Base-by-base conservation (phyloP, 2,888 invertebrate genomes). In the Oligia fasciuncula region DNA sequence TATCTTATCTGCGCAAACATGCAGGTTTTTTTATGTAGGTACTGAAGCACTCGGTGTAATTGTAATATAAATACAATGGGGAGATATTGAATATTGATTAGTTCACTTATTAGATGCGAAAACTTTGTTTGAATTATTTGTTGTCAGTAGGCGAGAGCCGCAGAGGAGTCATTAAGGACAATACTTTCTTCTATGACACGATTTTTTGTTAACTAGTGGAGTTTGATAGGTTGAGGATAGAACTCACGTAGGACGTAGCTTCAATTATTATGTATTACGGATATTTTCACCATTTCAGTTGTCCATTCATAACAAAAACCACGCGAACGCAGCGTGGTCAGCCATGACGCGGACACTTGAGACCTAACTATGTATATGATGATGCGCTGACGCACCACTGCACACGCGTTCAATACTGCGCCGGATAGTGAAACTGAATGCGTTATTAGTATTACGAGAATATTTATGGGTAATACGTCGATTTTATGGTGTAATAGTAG, bases 1-100 rank as follows among this genome's bases (percentile, higher is more conserved):
- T 88, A 88, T 88, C 88, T 88, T 82, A 88, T 88, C 88, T 67
- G 23, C 11, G 67, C 57, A 81, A 62, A 76, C 68, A 66, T 80
- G 75, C 65, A 77, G 54, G 77, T 88, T 85, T 88, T 77, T 86
- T 82, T 85, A 80, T 80, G 80, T 79, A 46, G 76, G 88, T 73
- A 72, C 74, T 84, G 35, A 60, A 85, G 85, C 76, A 74, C 76
- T 87, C 66, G 66, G 40, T 62, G 88, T 85, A 85, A 87, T 85
- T 85, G 88, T 85, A 71, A 73, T 85, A 85, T 85, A 74, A 85
- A 81, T 81, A 85, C 76, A 17, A 43, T 63, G 75, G 57, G 57
- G 49, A 76, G n/a, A 70, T 60, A 70, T 57, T 71, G 73, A 73
- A 60, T 81, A 85, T 85, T 84, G 62, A 75, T 74, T 80, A 51